Evolutionary conservation across 2,888 invertebrate species (phyloP).

Genomic region (Drosophila differens): DNA sequence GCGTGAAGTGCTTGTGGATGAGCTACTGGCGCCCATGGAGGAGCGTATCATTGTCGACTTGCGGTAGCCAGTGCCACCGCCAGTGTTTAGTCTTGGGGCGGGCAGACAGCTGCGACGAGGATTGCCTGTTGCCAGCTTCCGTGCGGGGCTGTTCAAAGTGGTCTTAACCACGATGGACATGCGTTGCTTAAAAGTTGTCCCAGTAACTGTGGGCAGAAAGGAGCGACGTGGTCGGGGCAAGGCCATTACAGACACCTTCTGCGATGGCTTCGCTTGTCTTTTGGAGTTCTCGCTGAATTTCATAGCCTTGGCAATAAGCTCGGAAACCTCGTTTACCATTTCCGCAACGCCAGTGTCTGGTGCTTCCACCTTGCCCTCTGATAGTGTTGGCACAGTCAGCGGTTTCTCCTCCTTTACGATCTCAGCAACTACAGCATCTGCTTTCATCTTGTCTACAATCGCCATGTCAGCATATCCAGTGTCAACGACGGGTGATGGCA

Average conservation of each 20-base stretch:
- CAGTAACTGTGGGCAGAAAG: conserved; percentile 52
- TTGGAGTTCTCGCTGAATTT: conserved; percentile 61
- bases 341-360: conserved; percentile 23
- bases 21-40: conserved; percentile 14
- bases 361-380: background rate
- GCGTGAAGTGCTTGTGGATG: background rate
- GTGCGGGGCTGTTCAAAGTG: conserved; percentile 83
- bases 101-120: conserved; percentile 63
- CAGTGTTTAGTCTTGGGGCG: conserved; percentile 5
- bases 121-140: conserved; percentile 52
- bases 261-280: background rate
- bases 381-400: background rate
- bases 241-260: conserved; percentile 7
- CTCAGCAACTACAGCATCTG: conserved; percentile 17
- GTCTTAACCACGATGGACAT: conserved; percentile 84
- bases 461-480: conserved; percentile 40
- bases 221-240: conserved; percentile 59
- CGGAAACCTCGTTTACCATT: conserved; percentile 70
- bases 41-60: conserved; percentile 29
- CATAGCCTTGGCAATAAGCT: conserved; percentile 72
- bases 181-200: conserved; percentile 74
- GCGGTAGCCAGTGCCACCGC: conserved; percentile 13
- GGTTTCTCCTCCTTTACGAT: conserved; percentile 59
- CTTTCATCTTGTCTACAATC: conserved; percentile 25
- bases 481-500: conserved; percentile 12